Conservation (phyloP, 2,113 vertebrate species). For the Spea multiplicata region DNA sequence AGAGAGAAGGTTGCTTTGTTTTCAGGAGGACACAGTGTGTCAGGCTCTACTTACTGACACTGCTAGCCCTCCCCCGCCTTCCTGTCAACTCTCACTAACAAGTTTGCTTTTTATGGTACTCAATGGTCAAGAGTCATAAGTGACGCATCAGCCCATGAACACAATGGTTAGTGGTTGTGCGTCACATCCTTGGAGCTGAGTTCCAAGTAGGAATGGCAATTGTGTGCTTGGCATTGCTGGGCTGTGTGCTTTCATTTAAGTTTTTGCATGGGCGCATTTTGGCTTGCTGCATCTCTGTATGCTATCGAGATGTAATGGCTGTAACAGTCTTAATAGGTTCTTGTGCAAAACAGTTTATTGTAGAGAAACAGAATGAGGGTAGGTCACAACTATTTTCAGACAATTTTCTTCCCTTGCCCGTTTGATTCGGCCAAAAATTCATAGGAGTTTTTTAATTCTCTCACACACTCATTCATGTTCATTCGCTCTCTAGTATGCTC, state of each 20-base stretch:
- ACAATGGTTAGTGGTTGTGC: slow-evolving; percentile 56
- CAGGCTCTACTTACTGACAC: slow-evolving; percentile 54
- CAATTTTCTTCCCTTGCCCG: no score
- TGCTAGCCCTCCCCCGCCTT: slow-evolving; percentile 54
- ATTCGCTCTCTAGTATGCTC: no score
- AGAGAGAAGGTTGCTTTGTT: slow-evolving; percentile 60
- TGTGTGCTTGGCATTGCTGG: slow-evolving; percentile 14
- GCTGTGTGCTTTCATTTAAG: not conserved
- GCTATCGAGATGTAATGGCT: no score
- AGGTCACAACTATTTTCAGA: no score
- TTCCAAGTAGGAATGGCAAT: not conserved
- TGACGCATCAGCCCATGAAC: slow-evolving; percentile 55
- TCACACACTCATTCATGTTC: no score
- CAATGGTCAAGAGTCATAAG: slow-evolving; percentile 52
- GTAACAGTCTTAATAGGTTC: no score
- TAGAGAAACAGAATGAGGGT: no score
- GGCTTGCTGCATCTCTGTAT: no score
- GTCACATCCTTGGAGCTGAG: slow-evolving; percentile 37
- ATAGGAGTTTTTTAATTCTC: no score
- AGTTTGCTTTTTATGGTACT: slow-evolving; percentile 52
- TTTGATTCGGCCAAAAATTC: no score
- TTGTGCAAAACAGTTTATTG: no score
- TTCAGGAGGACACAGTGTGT: slow-evolving; percentile 56
- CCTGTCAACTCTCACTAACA: slow-evolving; percentile 38
- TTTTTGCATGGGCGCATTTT: not conserved